A percentile compares a stretch with the other conserved stretches of the same genome.
Evolutionary conservation across 2,113 vertebrate species (phyloP).

Genomic region (Cichladusa arquata): DNA sequence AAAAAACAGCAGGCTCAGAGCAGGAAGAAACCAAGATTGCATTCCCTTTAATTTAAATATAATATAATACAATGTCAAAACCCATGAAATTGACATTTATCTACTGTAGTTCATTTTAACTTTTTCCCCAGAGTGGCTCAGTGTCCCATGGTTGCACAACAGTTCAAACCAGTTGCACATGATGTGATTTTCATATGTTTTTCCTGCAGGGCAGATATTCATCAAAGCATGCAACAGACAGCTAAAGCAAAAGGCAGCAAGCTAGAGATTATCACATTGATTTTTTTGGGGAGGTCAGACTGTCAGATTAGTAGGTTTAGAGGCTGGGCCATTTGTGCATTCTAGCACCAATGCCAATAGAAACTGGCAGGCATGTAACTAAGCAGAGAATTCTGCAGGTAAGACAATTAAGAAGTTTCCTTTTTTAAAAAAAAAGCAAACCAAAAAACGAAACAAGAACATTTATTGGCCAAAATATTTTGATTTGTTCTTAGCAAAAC

Average conservation of each 20-base stretch:
- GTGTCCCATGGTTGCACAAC: constrained; percentile 58
- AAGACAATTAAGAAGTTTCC: constrained; percentile 3
- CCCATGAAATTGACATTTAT: constrained; percentile 67
- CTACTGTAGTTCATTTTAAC: constrained; percentile 66
- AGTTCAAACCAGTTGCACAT: constrained; percentile 63
- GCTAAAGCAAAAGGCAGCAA: constrained; percentile 44
- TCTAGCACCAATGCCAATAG: neutral
- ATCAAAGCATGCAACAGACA: constrained; percentile 60
- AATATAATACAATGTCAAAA: constrained; percentile 48
- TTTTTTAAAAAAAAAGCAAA: neutral
- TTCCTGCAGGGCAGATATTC: constrained; percentile 65
- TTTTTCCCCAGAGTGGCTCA: constrained; percentile 60
- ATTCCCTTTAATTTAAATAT: constrained; percentile 73
- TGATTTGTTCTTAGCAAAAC: neutral
- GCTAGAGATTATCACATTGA: constrained; percentile 64
- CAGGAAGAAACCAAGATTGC: constrained; percentile 39
- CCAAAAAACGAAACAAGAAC: too few species aligned
- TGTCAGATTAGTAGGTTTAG: constrained; percentile 56
- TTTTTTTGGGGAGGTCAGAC: constrained; percentile 59
- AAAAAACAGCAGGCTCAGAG: constrained; percentile 1
- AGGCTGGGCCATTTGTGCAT: neutral
- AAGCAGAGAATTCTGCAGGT: neutral
- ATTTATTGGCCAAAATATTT: neutral
- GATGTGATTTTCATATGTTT: constrained; percentile 63
- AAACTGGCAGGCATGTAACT: constrained; percentile 16